Percentiles rank a stretch among this genome's conserved stretches.
phyloP scores from a whole-genome alignment of 2,888 invertebrate species.

The Phortica okadai region DNA sequence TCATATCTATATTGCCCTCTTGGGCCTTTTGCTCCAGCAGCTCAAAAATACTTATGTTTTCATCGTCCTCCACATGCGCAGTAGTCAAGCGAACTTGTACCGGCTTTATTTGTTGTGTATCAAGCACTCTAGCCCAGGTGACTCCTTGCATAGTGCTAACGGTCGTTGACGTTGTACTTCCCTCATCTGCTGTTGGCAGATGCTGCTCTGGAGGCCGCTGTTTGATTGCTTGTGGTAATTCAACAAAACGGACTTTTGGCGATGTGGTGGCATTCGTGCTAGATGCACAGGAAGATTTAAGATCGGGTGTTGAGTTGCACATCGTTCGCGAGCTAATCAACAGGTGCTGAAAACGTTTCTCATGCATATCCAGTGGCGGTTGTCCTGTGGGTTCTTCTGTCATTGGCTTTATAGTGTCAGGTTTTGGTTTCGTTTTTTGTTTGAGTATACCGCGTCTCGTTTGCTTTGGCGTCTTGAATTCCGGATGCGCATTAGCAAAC shows the following conservation, averaged over 20 bases:
- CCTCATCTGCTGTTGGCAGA: constrained; percentile 43
- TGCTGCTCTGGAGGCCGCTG: not conserved
- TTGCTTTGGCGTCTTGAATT: constrained; percentile 58
- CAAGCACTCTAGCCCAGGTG: constrained; percentile 77
- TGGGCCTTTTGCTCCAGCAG: constrained; percentile 85
- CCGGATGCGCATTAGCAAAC: constrained; percentile 70
- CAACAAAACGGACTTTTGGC: constrained; percentile 57
- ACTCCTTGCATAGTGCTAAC: constrained; percentile 44
- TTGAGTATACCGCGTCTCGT: constrained; percentile 41
- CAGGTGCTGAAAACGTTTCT: constrained; percentile 64
- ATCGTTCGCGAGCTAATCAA: constrained; percentile 59
- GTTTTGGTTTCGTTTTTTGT: constrained; percentile 50
- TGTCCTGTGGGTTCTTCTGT: not conserved
- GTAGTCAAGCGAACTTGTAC: constrained; percentile 52
- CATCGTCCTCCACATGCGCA: constrained; percentile 68
- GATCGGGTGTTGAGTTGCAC: constrained; percentile 70
- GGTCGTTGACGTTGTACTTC: constrained; percentile 47
- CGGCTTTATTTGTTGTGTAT: constrained; percentile 73
- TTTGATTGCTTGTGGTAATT: constrained; percentile 12
- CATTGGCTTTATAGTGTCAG: not conserved
- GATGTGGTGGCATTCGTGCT: constrained; percentile 34
- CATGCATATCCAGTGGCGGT: constrained; percentile 53
- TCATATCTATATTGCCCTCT: constrained; percentile 84
- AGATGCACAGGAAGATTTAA: constrained; percentile 51
- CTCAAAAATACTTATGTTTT: constrained; percentile 87